Evolutionary conservation across 1,140 invertebrate species (phyloP), one percentile per base, ranked within the genome.

Genomic region (Samia ricini): DNA sequence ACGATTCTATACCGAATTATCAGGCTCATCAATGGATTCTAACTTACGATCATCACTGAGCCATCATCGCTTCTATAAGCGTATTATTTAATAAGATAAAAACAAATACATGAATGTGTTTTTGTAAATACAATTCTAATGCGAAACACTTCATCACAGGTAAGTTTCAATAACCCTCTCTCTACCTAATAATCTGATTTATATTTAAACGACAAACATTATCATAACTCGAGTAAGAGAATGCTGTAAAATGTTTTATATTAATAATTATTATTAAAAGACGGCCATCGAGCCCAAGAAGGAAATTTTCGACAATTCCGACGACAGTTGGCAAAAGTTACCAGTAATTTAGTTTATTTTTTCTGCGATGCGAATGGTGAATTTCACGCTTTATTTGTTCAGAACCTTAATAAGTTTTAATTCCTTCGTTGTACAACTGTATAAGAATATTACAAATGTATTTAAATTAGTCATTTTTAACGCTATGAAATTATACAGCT

Each of bases 191-290:
- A 81, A 77, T 77, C 72, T 66, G 64, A 81, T 81, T 81, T 83
- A 76, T 76, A 74, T 80, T 77, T 82, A 78, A 79, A 70, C 70
- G 15, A 77, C 71, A 79, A 79, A 79, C 73, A 79, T 81, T 75
- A 77, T 57, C 69, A 65, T 76, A 66, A 71, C 62, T 65, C 33
- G n/a, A 42, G 33, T 15, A 42, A 12, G 15, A 15, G 15, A 42
- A 42, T 42, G 33, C 33, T 15, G 33, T 42, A 42, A 42, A 42
- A 42, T 42, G 33, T 42, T 42, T 42, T 42, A 69, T 78, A 78
- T 76, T 85, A 80, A 78, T 79, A 72, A 85, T 83, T 76, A 85
- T 83, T 76, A 81, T 81, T 78, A 76, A 80, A 77, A 69, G 76
- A 62, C 68, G 68, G 68, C 62, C 60, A 74, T 72, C 66, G 56